A percentile compares a stretch with the other conserved stretches of the same genome.
Evolutionary conservation across 2,113 vertebrate species (phyloP).

Genomic region (Eulemur rufifrons): DNA sequence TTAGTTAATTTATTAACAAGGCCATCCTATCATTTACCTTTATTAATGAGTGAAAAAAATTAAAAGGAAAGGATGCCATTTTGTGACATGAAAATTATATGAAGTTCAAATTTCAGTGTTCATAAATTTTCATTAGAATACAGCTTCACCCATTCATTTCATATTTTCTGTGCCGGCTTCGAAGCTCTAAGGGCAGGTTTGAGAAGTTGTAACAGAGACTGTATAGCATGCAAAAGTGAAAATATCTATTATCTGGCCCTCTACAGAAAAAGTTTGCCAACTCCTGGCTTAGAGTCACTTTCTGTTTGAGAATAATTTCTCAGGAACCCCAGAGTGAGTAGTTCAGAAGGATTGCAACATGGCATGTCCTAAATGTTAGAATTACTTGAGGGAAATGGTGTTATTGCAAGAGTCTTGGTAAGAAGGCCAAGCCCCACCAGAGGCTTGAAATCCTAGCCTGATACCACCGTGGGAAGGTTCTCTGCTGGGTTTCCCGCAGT

Average conservation of each 20-base stretch:
- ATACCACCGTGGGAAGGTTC: neutral
- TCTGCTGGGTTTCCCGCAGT: neutral
- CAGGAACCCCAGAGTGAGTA: neutral
- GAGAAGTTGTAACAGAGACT: neutral
- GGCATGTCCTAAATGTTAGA: neutral
- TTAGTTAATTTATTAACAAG: too few species aligned
- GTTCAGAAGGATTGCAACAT: neutral
- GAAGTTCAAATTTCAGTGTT: neutral
- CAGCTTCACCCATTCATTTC: neutral
- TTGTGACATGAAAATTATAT: conserved; percentile 4
- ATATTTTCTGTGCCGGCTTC: neutral
- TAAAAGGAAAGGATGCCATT: neutral
- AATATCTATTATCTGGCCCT: neutral
- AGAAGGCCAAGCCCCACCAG: neutral
- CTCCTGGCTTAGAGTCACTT: neutral
- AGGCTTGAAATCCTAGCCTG: neutral
- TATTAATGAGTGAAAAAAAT: neutral
- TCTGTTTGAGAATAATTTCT: conserved; percentile 15
- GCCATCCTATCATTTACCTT: neutral
- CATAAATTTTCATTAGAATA: neutral
- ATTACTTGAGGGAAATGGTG: neutral
- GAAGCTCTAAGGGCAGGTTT: neutral
- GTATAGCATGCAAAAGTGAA: neutral
- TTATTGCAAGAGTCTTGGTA: neutral
- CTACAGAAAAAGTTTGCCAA: neutral